Evolutionary conservation across 1,140 invertebrate genomes (phyloP).

Genomic region (Pseudoatta argentina): DNA sequence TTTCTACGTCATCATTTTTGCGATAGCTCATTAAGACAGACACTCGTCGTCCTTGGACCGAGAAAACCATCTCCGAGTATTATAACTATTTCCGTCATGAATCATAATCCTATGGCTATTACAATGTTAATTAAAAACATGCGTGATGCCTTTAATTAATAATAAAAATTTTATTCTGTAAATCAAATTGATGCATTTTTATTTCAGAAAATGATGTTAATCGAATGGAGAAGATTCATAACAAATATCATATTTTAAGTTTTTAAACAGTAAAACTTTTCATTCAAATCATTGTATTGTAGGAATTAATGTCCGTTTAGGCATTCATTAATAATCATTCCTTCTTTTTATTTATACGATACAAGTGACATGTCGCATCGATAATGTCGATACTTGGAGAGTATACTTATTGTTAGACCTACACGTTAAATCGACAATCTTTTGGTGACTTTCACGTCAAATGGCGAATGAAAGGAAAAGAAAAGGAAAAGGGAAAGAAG

Average conservation of each 20-base stretch:
- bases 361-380: background rate
- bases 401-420: background rate
- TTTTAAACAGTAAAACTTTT: background rate
- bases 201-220: background rate
- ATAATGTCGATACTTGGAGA: background rate
- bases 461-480: conserved; percentile 6
- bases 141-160: background rate
- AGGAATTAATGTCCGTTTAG: background rate
- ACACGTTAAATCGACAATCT: background rate
- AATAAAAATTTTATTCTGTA: background rate
- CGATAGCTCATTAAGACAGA: conserved; percentile 8
- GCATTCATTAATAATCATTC: background rate
- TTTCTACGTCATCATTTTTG: conserved; percentile 20
- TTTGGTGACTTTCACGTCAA: conserved; percentile 31
- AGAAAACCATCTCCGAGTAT: conserved; percentile 9
- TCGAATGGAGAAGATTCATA: background rate
- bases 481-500: background rate
- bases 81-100: conserved; percentile 15
- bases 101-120: background rate
- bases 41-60: conserved; percentile 26
- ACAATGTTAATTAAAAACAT: conserved; percentile 13
- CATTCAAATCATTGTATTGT: background rate
- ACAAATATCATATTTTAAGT: background rate
- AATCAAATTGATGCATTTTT: background rate
- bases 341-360: background rate